A percentile compares a stretch with the other conserved stretches of the same genome.
These are phyloP conservation scores for Helostoma temminkii DNA, from an alignment of 2,797 vertebrate species.

Conservation along the genomic window DNA sequence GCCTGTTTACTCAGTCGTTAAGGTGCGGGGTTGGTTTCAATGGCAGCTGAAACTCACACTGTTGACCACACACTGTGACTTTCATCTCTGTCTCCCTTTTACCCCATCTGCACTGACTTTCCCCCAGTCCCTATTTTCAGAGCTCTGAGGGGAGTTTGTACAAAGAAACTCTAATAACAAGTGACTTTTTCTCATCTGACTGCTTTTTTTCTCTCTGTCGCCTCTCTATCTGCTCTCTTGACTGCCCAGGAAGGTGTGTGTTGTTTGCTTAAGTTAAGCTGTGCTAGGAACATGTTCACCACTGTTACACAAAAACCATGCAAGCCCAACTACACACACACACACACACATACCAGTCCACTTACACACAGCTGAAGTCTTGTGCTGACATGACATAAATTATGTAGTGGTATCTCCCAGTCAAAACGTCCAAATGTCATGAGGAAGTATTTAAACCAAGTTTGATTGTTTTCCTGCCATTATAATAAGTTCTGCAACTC, in stretches of 20 bases:
- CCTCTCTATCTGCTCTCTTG: constrained; percentile 77
- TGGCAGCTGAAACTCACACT: constrained; percentile 67
- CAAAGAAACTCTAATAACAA: constrained; percentile 52
- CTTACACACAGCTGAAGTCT: constrained; percentile 40
- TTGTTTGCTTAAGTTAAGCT: constrained; percentile 87
- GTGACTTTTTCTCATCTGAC: constrained; percentile 24
- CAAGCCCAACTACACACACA: constrained; percentile 19
- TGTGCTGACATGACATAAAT: constrained; percentile 74
- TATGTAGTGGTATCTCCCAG: constrained; percentile 32
- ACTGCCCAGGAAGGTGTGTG: constrained; percentile 86
- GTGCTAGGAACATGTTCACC: constrained; percentile 73
- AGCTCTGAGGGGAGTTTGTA: constrained; percentile 32
- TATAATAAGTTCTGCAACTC: constrained; percentile 51
- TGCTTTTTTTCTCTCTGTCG: constrained; percentile 36
- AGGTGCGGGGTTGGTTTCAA: constrained; percentile 67
- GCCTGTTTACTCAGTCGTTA: constrained; percentile 64
- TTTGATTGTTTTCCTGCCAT: constrained; percentile 43
- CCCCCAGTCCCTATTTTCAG: constrained; percentile 32
- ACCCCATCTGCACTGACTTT: constrained; percentile 37
- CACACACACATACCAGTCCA: constrained; percentile 24
- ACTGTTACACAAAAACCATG: constrained; percentile 84
- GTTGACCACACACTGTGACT: constrained; percentile 62
- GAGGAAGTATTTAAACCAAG: constrained; percentile 61
- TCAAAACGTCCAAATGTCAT: constrained; percentile 55
- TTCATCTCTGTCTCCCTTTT: constrained; percentile 50